Conservation (phyloP, 2,113 vertebrate species). For the Kryptolebias marmoratus region DNA sequence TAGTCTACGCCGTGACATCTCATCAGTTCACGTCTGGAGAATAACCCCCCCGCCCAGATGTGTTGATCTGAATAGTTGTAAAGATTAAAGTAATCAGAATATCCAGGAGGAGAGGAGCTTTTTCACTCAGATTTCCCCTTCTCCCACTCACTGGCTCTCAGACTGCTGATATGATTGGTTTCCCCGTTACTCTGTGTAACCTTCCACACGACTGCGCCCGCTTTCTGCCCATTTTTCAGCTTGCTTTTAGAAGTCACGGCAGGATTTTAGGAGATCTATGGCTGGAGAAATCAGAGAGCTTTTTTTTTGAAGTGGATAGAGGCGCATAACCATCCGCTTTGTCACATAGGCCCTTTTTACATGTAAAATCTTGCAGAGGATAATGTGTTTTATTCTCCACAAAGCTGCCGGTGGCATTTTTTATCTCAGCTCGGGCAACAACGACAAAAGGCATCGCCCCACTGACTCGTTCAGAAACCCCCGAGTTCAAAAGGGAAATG, state of each 20-base stretch:
- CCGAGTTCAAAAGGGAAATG: constrained; percentile 9
- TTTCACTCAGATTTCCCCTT: neutral
- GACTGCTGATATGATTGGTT: neutral
- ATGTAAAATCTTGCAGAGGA: constrained; percentile 10
- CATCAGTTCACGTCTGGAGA: constrained; percentile 1
- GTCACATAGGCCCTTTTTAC: neutral
- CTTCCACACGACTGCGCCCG: neutral
- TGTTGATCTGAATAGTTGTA: neutral
- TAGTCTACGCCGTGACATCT: constrained; percentile 3
- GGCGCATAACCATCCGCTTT: neutral
- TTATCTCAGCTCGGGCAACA: neutral
- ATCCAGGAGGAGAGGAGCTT: neutral
- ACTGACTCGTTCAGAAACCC: constrained; percentile 15
- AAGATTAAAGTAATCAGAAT: neutral
- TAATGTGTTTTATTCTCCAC: neutral
- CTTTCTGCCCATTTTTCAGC: neutral
- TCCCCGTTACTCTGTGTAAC: neutral
- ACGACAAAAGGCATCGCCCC: neutral
- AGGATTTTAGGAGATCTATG: neutral
- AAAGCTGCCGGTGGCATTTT: neutral
- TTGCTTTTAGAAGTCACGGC: neutral
- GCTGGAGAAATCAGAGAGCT: neutral
- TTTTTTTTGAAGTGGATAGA: neutral
- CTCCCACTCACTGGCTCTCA: neutral
- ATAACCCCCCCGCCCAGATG: neutral